phyloP scores from a whole-genome alignment of 2,888 invertebrate species.

The Baronia brevicornis region DNA sequence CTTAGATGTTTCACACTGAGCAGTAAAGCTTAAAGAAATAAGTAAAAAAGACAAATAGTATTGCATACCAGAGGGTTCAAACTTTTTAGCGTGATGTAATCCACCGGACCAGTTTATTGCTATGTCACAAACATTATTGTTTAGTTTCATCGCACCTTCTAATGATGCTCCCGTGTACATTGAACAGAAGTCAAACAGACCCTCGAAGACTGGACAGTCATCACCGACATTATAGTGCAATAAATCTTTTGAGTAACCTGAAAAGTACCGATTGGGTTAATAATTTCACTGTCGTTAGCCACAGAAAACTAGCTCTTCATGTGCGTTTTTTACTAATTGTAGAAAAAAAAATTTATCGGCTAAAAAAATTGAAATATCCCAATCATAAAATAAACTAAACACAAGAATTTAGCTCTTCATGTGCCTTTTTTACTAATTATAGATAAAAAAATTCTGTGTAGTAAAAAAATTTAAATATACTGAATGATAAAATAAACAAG shows the following conservation, averaged over 20 bases:
- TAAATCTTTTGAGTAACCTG: slow-evolving; percentile 91
- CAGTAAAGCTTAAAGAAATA: too few species aligned
- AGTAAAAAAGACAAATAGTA: too few species aligned
- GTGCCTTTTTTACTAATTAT: too few species aligned
- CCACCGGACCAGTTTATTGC: slow-evolving; percentile 99
- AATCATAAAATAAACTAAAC: too few species aligned
- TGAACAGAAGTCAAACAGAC: slow-evolving; percentile 98
- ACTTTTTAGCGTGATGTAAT: slow-evolving; percentile 99
- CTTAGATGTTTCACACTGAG: too few species aligned
- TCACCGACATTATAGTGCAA: slow-evolving; percentile 98
- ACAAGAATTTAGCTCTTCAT: too few species aligned
- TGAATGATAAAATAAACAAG: too few species aligned
- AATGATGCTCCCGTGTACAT: slow-evolving; percentile 99
- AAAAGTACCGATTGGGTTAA: slow-evolving; percentile 19
- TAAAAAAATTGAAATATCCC: too few species aligned
- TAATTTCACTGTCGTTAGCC: neutral
- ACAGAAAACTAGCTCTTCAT: slow-evolving; percentile 1
- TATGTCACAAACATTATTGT: slow-evolving; percentile 96
- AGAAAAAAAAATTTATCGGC: too few species aligned
- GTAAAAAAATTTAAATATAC: too few species aligned
- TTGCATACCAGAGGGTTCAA: slow-evolving; percentile 96
- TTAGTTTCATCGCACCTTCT: slow-evolving; percentile 97
- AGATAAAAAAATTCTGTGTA: too few species aligned
- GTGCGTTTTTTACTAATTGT: too few species aligned
- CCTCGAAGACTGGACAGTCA: slow-evolving; percentile 97